Base-by-base conservation (phyloP, 2,888 invertebrate species). In the Ennomos fuscantarius region DNA sequence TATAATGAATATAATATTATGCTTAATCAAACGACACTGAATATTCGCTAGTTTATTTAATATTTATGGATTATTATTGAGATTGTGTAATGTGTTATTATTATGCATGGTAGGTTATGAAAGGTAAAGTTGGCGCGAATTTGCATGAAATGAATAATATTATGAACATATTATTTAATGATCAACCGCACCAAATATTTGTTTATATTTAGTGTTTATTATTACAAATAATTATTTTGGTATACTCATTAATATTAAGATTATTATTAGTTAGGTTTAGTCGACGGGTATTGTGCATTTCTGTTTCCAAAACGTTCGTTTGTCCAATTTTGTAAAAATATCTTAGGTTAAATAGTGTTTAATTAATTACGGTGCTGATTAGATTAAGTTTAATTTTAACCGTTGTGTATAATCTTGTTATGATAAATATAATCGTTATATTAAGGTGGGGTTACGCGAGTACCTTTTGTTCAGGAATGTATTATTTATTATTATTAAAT, bases 251-350 rank as follows among this genome's bases (percentile, higher is more conserved):
- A 49, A 43, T 56, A 41, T 58, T 59, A 52, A 60, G 56, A 52
- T 63, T 65, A 59, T 60, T 58, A 58, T 71, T 71, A 69, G 62
- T 56, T 76, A 73, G 70, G 64, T 63, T 69, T 86, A 92, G 89
- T 90, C 89, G 92, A 92, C 91, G 92, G 92, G 92, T 90, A 87
- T 82, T 86, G 87, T 89, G 90, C 89, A 89, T 90, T 90, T 87
- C 80, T 79, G 54, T 73, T 72, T 79, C 76, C 69, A 66, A 63
- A 72, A 70, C 70, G 76, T 84, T 79, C 79, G 76, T 80, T 78
- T 86, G 89, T 91, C 89, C 88, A 88, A 87, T 90, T 88, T 90
- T 90, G 90, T 89, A 87, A 68, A 86, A 84, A 87, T 84, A 81
- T 68, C 33, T 44, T 78, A 75, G 70, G 69, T 52, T 53, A 52